These are phyloP conservation scores for Scomber japonicus DNA, from an alignment of 2,113 vertebrate genomes.

Conservation along the genomic window DNA sequence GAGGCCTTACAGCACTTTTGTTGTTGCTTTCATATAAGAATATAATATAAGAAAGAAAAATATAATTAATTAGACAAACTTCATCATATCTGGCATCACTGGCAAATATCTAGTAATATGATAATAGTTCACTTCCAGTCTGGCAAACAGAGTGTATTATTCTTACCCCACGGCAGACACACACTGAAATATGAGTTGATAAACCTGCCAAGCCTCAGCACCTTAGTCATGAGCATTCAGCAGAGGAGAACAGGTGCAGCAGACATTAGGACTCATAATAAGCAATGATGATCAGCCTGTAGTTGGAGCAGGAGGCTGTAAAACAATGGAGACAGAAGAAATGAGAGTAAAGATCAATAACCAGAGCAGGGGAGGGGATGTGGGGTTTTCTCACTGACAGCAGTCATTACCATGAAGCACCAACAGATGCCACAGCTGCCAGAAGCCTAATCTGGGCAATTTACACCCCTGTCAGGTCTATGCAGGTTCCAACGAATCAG, in stretches of 20 bases:
- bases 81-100: background rate
- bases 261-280: slow-evolving; percentile 22
- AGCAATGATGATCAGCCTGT: background rate
- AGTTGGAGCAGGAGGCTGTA: slow-evolving; percentile 12
- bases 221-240: background rate
- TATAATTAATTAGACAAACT: background rate
- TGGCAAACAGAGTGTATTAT: too few relatives aligned
- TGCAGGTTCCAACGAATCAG: slow-evolving; percentile 50
- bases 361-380: background rate
- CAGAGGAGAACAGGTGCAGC: slow-evolving; percentile 30
- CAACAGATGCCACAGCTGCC: slow-evolving; percentile 56
- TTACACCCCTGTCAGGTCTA: slow-evolving; percentile 67
- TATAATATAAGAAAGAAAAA: background rate
- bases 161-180: background rate
- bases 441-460: slow-evolving; percentile 66
- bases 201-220: background rate
- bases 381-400: slow-evolving; percentile 38
- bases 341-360: slow-evolving; percentile 55
- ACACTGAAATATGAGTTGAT: background rate
- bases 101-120: background rate
- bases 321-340: slow-evolving; percentile 30
- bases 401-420: slow-evolving; percentile 50
- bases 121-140: background rate
- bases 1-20: too few relatives aligned
- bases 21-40: too few relatives aligned